Evolutionary conservation across 2,888 invertebrate species (phyloP).

Genomic region (Callosobruchus maculatus): DNA sequence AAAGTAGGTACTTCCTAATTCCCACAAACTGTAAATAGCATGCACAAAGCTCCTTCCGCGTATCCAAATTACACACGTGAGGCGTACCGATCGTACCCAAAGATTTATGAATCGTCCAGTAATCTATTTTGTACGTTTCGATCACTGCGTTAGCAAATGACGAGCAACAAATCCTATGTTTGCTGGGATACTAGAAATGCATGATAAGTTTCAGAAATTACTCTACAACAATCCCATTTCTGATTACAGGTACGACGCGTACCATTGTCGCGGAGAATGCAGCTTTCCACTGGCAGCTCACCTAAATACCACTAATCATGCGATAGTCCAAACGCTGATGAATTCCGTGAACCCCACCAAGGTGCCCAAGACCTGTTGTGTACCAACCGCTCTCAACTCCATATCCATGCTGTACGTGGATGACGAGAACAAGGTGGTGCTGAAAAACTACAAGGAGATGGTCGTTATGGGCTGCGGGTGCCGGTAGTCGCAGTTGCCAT

Average conservation of each 20-base stretch:
- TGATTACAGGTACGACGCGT: constrained; percentile 73
- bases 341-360: constrained; percentile 85
- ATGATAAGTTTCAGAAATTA: no score
- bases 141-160: no score
- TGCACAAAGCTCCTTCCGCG: no score
- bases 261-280: constrained; percentile 93
- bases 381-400: constrained; percentile 89
- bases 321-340: constrained; percentile 95
- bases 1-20: no score
- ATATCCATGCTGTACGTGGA: constrained; percentile 97
- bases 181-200: no score
- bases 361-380: constrained; percentile 96
- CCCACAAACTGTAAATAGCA: no score
- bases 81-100: no score
- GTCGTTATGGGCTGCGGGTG: constrained; percentile 97
- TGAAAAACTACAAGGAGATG: constrained; percentile 99
- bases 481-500: constrained; percentile 57
- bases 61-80: no score
- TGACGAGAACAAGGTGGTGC: constrained; percentile 90
- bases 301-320: constrained; percentile 96
- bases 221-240: background rate
- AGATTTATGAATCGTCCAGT: no score
- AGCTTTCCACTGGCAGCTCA: constrained; percentile 91
- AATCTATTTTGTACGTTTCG: no score
- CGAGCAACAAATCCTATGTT: no score